Conservation (phyloP, 2,888 invertebrate species). For the Podabrus alpinus region DNA sequence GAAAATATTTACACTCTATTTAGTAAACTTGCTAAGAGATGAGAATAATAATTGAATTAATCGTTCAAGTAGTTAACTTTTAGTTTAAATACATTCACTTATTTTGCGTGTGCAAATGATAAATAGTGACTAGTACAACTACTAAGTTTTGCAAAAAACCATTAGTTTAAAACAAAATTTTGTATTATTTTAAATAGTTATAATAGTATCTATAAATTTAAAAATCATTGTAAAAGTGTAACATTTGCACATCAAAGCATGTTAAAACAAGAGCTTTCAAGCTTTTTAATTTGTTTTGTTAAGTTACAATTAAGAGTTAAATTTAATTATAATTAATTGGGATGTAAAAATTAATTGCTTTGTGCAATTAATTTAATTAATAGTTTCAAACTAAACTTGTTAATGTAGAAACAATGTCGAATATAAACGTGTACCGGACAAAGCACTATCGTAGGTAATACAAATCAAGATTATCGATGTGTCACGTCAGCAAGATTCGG, state of each 20-base stretch:
- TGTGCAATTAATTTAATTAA: background rate
- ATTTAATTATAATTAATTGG: background rate
- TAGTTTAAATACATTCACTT: background rate
- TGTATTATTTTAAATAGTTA: background rate
- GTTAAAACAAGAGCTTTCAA: background rate
- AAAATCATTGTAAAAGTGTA: background rate
- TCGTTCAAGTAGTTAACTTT: background rate
- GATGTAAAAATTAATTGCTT: background rate
- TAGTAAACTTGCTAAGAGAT: background rate
- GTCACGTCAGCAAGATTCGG: conserved; percentile 19
- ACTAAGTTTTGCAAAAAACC: too few relatives aligned
- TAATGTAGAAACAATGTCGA: background rate
- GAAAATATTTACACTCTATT: background rate
- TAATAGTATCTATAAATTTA: background rate
- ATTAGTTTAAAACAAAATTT: too few relatives aligned
- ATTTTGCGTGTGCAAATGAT: background rate
- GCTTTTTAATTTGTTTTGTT: background rate
- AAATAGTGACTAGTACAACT: too few relatives aligned
- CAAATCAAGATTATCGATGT: conserved; percentile 26
- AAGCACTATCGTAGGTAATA: conserved; percentile 11
- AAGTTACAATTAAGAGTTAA: background rate
- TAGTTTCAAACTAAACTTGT: background rate
- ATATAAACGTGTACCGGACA: conserved; percentile 2
- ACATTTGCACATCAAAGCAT: background rate
- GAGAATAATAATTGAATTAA: background rate